Conservation (phyloP, 2,888 invertebrate species). For the Athrips mouffetella region DNA sequence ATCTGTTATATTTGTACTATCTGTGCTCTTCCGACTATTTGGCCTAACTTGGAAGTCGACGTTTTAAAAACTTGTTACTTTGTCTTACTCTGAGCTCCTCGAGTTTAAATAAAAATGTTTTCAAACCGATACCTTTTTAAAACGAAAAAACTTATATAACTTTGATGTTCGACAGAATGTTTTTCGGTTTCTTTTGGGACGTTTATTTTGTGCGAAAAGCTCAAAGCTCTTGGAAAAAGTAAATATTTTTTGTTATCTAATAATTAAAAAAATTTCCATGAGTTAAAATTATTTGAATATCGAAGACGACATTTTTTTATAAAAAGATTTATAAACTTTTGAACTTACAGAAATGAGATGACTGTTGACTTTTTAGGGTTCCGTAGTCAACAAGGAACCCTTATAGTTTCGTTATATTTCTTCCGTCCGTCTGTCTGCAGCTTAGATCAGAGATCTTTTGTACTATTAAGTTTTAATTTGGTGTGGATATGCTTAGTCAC, state of each 20-base stretch:
- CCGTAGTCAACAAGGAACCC: no score
- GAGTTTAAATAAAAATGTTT: constrained; percentile 15
- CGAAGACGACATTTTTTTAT: no score
- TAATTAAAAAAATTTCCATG: neutral
- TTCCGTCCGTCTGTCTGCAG: no score
- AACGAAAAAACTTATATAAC: constrained; percentile 2
- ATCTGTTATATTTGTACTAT: neutral
- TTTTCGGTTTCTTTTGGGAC: neutral
- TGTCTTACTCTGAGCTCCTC: constrained; percentile 13
- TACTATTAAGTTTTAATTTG: no score
- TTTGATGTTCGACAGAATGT: constrained; percentile 1
- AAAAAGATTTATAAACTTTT: no score
- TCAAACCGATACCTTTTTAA: constrained; percentile 8
- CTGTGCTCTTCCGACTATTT: constrained; percentile 12
- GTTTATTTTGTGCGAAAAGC: neutral
- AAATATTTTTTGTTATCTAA: neutral
- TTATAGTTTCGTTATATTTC: no score
- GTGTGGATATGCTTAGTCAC: no score
- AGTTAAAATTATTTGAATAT: neutral
- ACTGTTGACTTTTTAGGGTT: no score
- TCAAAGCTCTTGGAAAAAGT: neutral
- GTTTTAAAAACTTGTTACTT: constrained; percentile 21
- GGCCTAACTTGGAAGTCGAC: constrained; percentile 14
- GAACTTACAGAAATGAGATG: no score
- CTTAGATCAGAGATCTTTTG: no score